Base-by-base conservation (phyloP, 2,113 vertebrate genomes). In the Pogonocichla stellata region DNA sequence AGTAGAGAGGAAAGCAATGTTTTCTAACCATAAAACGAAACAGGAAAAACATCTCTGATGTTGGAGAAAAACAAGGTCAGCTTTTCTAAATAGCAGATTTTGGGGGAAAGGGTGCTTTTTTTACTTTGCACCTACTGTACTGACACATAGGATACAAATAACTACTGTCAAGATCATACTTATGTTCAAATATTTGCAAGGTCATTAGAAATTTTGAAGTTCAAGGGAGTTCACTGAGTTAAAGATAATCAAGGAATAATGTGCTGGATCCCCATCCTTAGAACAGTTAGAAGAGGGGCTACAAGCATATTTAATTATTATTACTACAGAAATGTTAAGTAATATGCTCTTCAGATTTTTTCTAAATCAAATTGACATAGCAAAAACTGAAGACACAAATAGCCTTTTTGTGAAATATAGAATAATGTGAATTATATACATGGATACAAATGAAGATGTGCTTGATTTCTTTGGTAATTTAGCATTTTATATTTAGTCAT, bases 11-110 rank as follows among this genome's bases (percentile, higher is more conserved):
- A 79, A 79, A 96, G 19, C 7, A 34, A 56, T 74, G 48, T 80
- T 71, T 94, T 95, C 36, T 80, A 43, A 47, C 34, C 10, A 19
- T 88, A 9, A 88, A 94, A 72, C 8, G 73, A 85, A 95, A 80
- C 78, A 79, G 48, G 72, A 91, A 86, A 50, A 78, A 69, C 19
- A 28, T 51, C 69, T 48, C 12, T 56, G 12, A 33, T 73, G 16
- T 5, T 81, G 19, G 26, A 82, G 29, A n/a, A 80, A 84, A 88
- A 70, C 43, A 74, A 86, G 34, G 66, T 80, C 85, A 95, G 2
- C 14, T 67, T 73, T 81, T 79, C 61, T 79, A 87, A 81, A 84
- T 18, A 47, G 36, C 14, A 65, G 33, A 33, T 84, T 88, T 69
- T 1, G 0, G 10, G 19, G 16, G 7, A n/a, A 74, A 79, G 2